A percentile compares a stretch with the other conserved stretches of the same genome.
These are phyloP conservation scores for Trichomycterus rosablanca DNA, from an alignment of 2,113 vertebrate genomes.

Conservation along the genomic window DNA sequence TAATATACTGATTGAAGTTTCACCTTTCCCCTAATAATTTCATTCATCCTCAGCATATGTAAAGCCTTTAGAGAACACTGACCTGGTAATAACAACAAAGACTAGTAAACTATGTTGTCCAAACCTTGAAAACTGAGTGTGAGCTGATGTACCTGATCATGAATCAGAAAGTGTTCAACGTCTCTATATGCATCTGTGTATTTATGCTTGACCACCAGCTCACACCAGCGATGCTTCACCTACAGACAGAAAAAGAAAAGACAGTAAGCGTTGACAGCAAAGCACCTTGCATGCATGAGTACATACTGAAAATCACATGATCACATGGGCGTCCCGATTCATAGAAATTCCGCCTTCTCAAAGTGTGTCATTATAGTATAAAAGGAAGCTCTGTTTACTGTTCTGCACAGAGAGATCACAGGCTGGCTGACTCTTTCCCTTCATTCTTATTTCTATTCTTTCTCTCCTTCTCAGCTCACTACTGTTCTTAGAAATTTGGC, in stretches of 20 bases:
- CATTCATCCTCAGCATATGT: too few species aligned
- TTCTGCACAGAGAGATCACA: conserved; percentile 64
- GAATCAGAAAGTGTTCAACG: conserved; percentile 79
- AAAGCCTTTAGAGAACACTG: too few species aligned
- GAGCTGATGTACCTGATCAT: conserved; percentile 79
- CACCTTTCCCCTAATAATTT: too few species aligned
- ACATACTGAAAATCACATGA: background rate
- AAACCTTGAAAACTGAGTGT: too few species aligned
- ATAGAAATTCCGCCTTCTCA: too few species aligned
- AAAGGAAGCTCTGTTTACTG: conserved; percentile 68
- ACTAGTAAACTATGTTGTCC: too few species aligned
- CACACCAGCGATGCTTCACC: conserved; percentile 95
- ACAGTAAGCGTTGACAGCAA: conserved; percentile 4
- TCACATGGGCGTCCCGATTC: conserved; percentile 21
- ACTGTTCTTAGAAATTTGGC: conserved; percentile 8
- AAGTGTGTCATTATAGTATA: conserved; percentile 53
- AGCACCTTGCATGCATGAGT: conserved; percentile 4
- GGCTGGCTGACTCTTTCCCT: conserved; percentile 57
- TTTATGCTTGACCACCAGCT: conserved; percentile 84
- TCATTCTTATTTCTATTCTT: conserved; percentile 22
- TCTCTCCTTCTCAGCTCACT: conserved; percentile 5
- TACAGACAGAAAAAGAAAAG: conserved; percentile 46
- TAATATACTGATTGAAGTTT: too few species aligned
- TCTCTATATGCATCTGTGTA: conserved; percentile 69
- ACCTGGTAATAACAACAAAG: too few species aligned